phyloP scores from a whole-genome alignment of 1,140 invertebrate species.

The Bombus ignitus region DNA sequence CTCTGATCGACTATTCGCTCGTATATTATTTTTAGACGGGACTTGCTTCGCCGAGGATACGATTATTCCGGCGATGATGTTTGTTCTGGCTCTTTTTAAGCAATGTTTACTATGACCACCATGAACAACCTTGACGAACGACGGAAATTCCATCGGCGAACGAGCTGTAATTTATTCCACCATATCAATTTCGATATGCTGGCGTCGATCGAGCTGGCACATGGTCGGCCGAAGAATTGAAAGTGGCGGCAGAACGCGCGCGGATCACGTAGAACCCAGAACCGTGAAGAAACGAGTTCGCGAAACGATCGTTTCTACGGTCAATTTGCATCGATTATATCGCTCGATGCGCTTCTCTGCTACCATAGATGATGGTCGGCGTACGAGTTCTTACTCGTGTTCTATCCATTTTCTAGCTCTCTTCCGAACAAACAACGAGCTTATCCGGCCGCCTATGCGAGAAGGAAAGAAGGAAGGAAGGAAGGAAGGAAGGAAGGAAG shows the following conservation, averaged over 20 bases:
- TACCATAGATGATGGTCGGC: no score
- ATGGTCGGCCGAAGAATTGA: background rate
- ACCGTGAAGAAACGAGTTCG: background rate
- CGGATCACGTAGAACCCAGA: background rate
- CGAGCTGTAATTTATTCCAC: background rate
- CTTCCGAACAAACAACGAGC: background rate
- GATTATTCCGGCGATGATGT: background rate
- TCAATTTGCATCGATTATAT: slow-evolving; percentile 21
- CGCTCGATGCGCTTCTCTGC: background rate
- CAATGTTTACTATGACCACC: background rate
- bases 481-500: background rate
- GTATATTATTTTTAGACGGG: slow-evolving; percentile 9
- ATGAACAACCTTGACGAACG: background rate
- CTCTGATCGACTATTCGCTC: slow-evolving; percentile 10
- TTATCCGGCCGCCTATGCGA: accelerated
- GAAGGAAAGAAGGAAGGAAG: background rate
- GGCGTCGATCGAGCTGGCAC: background rate
- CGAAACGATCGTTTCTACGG: background rate
- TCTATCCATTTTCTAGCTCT: no score
- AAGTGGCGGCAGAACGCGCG: background rate
- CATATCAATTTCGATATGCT: background rate
- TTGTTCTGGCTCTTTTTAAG: background rate
- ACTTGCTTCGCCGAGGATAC: background rate
- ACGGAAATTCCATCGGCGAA: background rate
- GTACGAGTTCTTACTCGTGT: no score